Evolutionary conservation across 2,797 vertebrate species (phyloP), one percentile per base, ranked within the genome.

Genomic region (Pseudotriccus pelzelni): DNA sequence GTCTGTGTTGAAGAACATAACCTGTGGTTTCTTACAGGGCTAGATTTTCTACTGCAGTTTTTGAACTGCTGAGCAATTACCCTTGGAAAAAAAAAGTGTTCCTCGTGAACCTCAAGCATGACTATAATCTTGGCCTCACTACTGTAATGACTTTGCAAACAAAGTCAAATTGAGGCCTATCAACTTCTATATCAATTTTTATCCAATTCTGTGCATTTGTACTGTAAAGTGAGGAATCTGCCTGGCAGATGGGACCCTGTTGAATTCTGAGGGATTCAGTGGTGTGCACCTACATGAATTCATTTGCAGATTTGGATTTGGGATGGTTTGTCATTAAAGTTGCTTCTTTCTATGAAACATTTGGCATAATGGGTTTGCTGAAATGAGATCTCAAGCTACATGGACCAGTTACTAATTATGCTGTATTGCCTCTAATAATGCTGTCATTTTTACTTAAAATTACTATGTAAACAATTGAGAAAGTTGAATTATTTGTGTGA

Each of bases 271-370:
- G 44, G 36, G 34, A 27, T 55, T 84, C 15, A 24, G 11, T 69
- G 21, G 17, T 74, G 28, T 60, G 44, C 24, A 44, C 50, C 58
- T 83, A 66, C 10, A 13, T 39, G 56, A 70, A n/a, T 50, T 47
- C 11, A 7, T 81, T 81, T 39, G 50, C 44, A 67, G 59, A 39
- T 90, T 69, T 23, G 39, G 32, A 21, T 85, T 87, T 0, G 11
- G 56, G 30, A 12, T 68, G 36, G 18, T 90, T 82, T 88, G 55
- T 67, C 74, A 24, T 92, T 44, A 47, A 75, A 92, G 85, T 95
- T 83, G 69, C 22, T 91, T 84, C 64, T 96, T 96, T 85, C 66
- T 89, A 4, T 93, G 77, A 95, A 96, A 87, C 87, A 70, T 89
- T 89, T 94, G 92, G 85, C 83, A 22, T 85, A 55, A 34, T 15